phyloP scores from a whole-genome alignment of 2,888 invertebrate genomes.

The Caenorhabditis sp. region DNA sequence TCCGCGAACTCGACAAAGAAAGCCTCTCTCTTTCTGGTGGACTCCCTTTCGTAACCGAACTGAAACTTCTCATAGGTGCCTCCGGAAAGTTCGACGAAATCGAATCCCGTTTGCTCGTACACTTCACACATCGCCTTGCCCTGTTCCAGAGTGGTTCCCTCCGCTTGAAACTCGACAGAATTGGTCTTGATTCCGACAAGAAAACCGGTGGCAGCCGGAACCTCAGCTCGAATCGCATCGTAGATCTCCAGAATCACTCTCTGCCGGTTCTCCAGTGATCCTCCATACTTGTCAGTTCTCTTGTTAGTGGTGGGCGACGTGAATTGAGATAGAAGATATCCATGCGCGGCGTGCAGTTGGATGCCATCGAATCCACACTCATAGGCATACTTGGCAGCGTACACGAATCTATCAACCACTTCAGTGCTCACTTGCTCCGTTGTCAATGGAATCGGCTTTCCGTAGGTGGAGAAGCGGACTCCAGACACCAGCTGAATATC shows the following conservation, averaged over 20 bases:
- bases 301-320: conserved; percentile 77
- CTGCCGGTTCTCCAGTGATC: conserved; percentile 72
- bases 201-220: conserved; percentile 72
- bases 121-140: conserved; percentile 69
- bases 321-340: conserved; percentile 78
- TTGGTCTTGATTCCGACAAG: conserved; percentile 78
- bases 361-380: conserved; percentile 76
- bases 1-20: conserved; percentile 76
- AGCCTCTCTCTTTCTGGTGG: conserved; percentile 72
- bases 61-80: conserved; percentile 73
- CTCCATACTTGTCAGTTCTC: conserved; percentile 77
- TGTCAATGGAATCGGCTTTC: conserved; percentile 71
- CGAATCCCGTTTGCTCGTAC: conserved; percentile 66
- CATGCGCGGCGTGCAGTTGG: conserved; percentile 78
- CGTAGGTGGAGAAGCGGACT: conserved; percentile 62
- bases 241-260: conserved; percentile 76
- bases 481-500: conserved; percentile 66
- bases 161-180: conserved; percentile 77
- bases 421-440: conserved; percentile 76
- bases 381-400: conserved; percentile 64
- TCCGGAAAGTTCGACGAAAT: conserved; percentile 78
- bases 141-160: conserved; percentile 72
- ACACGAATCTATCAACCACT: conserved; percentile 69
- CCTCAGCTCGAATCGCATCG: conserved; percentile 70
- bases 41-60: conserved; percentile 66